Base-by-base conservation (phyloP, 2,888 invertebrate species). In the Dolichopus griseipennis region DNA sequence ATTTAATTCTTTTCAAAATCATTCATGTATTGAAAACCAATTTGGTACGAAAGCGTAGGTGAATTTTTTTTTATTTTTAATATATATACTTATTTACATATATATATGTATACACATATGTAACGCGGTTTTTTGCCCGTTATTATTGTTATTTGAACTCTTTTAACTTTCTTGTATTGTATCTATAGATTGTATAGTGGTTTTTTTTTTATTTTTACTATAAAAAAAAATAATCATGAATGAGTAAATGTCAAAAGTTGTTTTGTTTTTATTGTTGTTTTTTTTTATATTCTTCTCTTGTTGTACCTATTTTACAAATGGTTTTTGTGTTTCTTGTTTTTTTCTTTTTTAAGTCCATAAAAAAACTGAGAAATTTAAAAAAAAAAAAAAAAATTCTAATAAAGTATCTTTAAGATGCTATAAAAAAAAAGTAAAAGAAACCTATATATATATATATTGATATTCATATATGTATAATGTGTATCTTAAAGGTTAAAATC, bases 1-100 rank as follows among this genome's bases (percentile, higher is more conserved):
- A 52, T 52, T 52, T 52, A 52, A 52, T 52, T 52, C 52, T 52
- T 52, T 52, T 18, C 18, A 52, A 52, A 52, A 52, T 52, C 52
- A 52, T 52, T 52, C 52, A 52, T 12, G 52, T 52, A 52, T 52
- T 52, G 52, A 52, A 52, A 52, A 52, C 52, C n/a, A 18, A 52
- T 52, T 52, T 52, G 52, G 52, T 52, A 52, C 52, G 52, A 52
- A 52, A 52, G 52, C 52, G 52, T 52, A 52, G 52, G 52, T 52
- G 52, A 52, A 12, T 52, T n/a, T 15, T 15, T 43, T 15, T 43
- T 43, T 43, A 43, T 15, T 43, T 43, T 43, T 12, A 15, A 10
- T 43, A 10, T 43, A 15, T 43, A 10, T 37, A n/a, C n/a, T n/a
- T n/a, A n/a, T n/a, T n/a, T n/a, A n/a, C n/a, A n/a, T n/a, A n/a